A percentile compares a stretch with the other conserved stretches of the same genome.
Evolutionary conservation across 2,888 invertebrate genomes (phyloP).

Genomic region (Phyllotreta cruciferae): DNA sequence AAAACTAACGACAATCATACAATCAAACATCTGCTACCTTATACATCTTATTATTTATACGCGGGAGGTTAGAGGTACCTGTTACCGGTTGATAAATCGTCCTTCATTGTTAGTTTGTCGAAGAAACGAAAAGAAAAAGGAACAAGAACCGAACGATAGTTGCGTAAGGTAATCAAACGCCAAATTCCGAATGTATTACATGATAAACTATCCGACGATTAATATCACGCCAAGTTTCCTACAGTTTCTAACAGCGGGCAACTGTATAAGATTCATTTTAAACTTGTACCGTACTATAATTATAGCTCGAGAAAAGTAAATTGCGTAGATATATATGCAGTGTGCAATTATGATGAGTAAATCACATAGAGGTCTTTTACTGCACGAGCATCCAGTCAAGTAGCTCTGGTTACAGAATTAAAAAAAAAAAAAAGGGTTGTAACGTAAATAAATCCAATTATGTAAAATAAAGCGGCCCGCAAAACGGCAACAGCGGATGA

Average conservation of each 20-base stretch:
- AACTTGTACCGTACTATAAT: conserved; percentile 19
- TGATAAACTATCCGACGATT: conserved; percentile 37
- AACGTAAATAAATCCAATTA: conserved; percentile 1
- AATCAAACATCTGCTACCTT: conserved; percentile 11
- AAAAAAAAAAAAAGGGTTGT: no score
- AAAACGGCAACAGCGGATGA: conserved; percentile 32
- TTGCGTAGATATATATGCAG: no score
- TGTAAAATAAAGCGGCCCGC: neutral
- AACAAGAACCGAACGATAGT: conserved; percentile 20
- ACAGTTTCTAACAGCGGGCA: conserved; percentile 36
- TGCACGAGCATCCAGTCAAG: no score
- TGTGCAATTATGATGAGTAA: no score
- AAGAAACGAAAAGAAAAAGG: conserved; percentile 8
- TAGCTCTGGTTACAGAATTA: no score
- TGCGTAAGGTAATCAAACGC: conserved; percentile 33
- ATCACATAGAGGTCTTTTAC: no score
- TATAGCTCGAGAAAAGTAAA: no score
- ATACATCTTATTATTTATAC: conserved; percentile 2
- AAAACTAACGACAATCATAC: neutral
- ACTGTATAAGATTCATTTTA: conserved; percentile 31
- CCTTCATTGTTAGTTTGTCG: conserved; percentile 31
- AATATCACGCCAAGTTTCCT: conserved; percentile 39
- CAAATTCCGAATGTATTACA: conserved; percentile 35
- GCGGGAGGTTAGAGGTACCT: conserved; percentile 20
- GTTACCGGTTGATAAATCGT: conserved; percentile 34